Evolutionary conservation across 2,797 vertebrate genomes (phyloP).

Genomic region (Adelosebastes latens): DNA sequence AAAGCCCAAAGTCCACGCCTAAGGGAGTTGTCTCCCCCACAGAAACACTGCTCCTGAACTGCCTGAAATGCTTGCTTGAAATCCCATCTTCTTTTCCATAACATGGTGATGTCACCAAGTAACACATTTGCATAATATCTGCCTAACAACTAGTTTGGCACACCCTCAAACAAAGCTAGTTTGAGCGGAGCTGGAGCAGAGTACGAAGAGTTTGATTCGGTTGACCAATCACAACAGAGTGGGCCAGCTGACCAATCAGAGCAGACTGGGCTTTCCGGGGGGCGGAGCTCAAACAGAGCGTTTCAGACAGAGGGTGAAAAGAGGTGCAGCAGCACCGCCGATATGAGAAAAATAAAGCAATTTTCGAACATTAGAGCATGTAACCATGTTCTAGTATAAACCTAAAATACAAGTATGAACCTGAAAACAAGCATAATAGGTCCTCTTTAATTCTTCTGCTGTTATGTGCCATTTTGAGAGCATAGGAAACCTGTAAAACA

Average conservation of each 20-base stretch:
- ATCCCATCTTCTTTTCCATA: neutral
- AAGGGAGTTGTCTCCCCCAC: too few species aligned
- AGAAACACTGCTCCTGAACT: accelerated
- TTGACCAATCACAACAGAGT: neutral
- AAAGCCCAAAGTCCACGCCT: neutral
- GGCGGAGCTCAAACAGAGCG: too few species aligned
- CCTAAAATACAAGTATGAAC: too few species aligned
- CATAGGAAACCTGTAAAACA: constrained; percentile 18
- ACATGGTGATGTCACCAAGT: neutral
- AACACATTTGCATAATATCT: neutral
- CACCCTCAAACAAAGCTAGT: accelerated
- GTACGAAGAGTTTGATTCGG: accelerated
- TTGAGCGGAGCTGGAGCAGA: neutral
- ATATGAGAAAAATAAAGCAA: neutral
- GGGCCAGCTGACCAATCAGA: neutral
- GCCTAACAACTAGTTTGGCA: neutral
- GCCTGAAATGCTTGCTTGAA: too few species aligned
- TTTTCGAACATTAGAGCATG: neutral
- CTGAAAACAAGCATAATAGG: too few species aligned
- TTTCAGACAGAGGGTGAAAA: too few species aligned
- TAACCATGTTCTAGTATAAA: accelerated
- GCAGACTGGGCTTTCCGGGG: neutral
- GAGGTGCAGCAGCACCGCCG: neutral
- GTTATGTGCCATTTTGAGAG: constrained; percentile 19
- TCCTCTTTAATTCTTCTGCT: constrained; percentile 5